These are phyloP conservation scores for Hypotaenidia philippensis DNA, from an alignment of 2,797 vertebrate genomes.

Conservation along the genomic window DNA sequence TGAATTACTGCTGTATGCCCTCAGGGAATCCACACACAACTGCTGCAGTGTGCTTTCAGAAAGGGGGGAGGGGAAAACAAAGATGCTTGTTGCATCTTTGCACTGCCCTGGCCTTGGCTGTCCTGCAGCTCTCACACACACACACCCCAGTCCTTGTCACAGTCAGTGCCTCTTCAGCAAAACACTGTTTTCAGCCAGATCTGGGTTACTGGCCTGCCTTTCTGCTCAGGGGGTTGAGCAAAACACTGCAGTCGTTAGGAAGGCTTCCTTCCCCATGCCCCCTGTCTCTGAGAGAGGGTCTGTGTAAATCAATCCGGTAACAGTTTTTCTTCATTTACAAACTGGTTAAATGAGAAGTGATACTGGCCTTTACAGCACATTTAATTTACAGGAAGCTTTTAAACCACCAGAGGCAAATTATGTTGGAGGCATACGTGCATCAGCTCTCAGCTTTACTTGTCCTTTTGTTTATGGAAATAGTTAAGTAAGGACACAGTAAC, in stretches of 20 bases:
- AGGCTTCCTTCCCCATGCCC: background rate
- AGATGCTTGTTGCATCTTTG: background rate
- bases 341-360: background rate
- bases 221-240: background rate
- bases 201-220: background rate
- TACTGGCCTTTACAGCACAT: background rate
- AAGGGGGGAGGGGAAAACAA: background rate
- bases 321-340: background rate
- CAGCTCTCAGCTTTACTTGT: background rate
- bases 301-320: background rate
- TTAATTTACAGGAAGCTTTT: background rate
- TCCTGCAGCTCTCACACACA: background rate
- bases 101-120: background rate
- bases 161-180: background rate
- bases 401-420: background rate
- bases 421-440: background rate
- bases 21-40: background rate
- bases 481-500: background rate
- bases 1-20: background rate
- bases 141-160: background rate
- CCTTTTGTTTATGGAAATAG: background rate
- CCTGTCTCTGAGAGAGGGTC: background rate
- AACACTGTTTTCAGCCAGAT: background rate
- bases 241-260: background rate
- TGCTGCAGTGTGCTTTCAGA: background rate